Evolutionary conservation across 2,888 invertebrate genomes (phyloP).

Genomic region (Cataglyphis livida): DNA sequence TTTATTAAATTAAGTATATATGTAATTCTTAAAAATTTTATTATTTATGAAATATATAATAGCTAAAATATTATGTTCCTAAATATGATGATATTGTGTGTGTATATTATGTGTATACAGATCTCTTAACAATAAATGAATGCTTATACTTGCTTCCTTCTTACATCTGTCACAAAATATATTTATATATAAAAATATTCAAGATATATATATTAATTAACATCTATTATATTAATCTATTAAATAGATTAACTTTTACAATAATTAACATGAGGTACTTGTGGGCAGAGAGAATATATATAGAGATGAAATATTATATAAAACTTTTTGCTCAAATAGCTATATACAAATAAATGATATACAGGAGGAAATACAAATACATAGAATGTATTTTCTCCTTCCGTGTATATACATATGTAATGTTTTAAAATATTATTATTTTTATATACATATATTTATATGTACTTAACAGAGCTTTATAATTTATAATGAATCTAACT

Average conservation of each 20-base stretch:
- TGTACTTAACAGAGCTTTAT: background rate
- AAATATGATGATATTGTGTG: conserved; percentile 71
- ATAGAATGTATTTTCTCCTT: background rate
- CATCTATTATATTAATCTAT: background rate
- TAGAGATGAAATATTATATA: background rate
- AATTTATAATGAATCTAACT: background rate
- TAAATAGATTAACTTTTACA: background rate
- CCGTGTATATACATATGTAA: background rate
- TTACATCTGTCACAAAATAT: conserved; percentile 15
- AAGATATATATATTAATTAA: background rate
- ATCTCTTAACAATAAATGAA: conserved; percentile 75
- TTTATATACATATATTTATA: conserved; percentile 8
- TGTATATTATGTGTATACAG: conserved; percentile 78
- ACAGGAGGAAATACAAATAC: background rate
- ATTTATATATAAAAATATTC: conserved; percentile 11
- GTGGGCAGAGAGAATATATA: background rate
- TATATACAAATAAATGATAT: background rate
- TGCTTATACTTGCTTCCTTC: conserved; percentile 64
- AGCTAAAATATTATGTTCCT: conserved; percentile 73
- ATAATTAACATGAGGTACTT: background rate
- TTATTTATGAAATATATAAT: conserved; percentile 68
- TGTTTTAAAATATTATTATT: conserved; percentile 13
- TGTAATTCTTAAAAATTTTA: conserved; percentile 52
- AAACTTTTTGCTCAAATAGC: background rate
- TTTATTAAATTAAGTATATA: conserved; percentile 43